Evolutionary conservation across 2,113 vertebrate species (phyloP).

Genomic region (Bujurquina vittata): DNA sequence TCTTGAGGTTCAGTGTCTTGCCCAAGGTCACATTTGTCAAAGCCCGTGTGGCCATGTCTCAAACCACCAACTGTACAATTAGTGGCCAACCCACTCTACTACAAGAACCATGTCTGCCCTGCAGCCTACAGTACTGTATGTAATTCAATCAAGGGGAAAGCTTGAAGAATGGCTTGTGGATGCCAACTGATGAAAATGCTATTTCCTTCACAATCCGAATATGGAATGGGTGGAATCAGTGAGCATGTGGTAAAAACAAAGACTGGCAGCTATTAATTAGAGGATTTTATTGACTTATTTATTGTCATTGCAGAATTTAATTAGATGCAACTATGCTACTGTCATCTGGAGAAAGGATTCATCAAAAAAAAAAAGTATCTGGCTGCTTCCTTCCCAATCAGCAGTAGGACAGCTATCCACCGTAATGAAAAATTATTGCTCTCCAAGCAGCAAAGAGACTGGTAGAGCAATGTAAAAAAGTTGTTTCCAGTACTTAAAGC

Average conservation of each 20-base stretch:
- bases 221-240: conserved; percentile 19
- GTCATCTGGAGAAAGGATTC: conserved; percentile 52
- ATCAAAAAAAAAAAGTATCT: conserved; percentile 39
- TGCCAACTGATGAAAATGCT: background rate
- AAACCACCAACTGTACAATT: background rate
- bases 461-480: conserved; percentile 17
- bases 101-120: background rate
- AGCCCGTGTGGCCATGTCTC: background rate
- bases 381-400: conserved; percentile 33
- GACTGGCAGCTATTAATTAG: conserved; percentile 51
- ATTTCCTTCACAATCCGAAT: background rate
- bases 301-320: conserved; percentile 49
- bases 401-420: conserved; percentile 45
- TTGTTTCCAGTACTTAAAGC: conserved; percentile 32
- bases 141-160: background rate
- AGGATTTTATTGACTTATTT: conserved; percentile 46
- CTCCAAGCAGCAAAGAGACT: conserved; percentile 28
- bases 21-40: background rate
- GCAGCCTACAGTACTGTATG: background rate
- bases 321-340: conserved; percentile 47
- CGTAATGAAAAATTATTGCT: conserved; percentile 46
- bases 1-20: background rate
- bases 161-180: background rate
- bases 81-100: background rate
- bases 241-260: conserved; percentile 35